Conservation (phyloP, 2,797 vertebrate species). For the Smutsia gigantea region DNA sequence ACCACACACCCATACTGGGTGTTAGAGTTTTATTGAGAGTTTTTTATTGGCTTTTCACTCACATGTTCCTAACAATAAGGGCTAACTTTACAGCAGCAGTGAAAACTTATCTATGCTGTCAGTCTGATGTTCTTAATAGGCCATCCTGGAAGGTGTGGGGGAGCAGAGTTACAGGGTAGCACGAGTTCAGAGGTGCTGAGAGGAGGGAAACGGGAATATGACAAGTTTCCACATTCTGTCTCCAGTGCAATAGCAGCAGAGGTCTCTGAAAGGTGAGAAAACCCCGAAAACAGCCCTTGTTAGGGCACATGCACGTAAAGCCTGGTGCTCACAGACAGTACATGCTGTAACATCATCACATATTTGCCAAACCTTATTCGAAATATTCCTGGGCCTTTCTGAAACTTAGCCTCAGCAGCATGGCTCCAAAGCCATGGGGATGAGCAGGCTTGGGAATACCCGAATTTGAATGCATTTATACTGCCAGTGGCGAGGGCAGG, state of each 20-base stretch:
- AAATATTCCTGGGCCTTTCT: conserved; percentile 23
- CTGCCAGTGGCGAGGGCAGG: neutral
- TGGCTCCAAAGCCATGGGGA: neutral
- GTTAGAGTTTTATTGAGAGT: neutral
- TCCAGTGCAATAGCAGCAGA: neutral
- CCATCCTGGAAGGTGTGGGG: neutral
- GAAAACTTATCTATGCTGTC: neutral
- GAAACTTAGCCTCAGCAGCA: neutral
- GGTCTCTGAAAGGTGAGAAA: neutral
- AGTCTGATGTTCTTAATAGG: neutral
- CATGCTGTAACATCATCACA: neutral
- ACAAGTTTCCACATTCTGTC: neutral
- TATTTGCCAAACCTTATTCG: neutral
- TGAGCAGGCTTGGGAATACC: neutral
- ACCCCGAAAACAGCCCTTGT: neutral
- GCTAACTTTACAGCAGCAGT: neutral
- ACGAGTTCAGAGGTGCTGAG: neutral
- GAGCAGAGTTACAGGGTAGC: neutral
- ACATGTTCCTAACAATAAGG: neutral
- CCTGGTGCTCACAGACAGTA: neutral
- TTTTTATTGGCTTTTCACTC: conserved; percentile 15
- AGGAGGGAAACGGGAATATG: neutral
- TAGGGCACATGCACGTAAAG: neutral
- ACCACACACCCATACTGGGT: neutral
- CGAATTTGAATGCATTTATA: neutral